Evolutionary conservation across 1,140 invertebrate genomes (phyloP), one percentile per base, ranked within the genome.

Genomic region (Calosoma granatense): DNA sequence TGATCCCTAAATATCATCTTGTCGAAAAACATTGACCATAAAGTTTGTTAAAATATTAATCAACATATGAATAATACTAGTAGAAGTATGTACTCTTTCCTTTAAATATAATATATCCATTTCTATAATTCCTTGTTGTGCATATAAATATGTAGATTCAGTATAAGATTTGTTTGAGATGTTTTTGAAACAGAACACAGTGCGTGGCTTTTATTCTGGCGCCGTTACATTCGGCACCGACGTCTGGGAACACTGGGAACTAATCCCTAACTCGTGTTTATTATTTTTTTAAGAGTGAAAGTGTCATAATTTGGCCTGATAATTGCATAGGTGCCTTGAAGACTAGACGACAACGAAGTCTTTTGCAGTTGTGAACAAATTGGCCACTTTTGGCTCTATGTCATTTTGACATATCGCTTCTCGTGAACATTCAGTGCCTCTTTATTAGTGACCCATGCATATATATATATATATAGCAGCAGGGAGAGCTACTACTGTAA

Each of bases 271-370:
- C 41, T 47, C 17, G 41, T 47, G 41, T 47, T 47, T 47, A 47
- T 47, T 9, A 47, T 6, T 47, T 47, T 47, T 47, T 47, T 47
- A 12, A 17, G 41, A 4, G 9, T 12, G 15, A 47, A 56, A 56
- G 56, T 56, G 56, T 56, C 43, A 56, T 56, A 56, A 56, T 56
- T 56, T 56, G 47, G 22, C 4, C 47, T 51, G 43, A 56, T 56
- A 56, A 56, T 56, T 56, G 56, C 39, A 19, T 56, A 56, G 56
- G 56, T 51, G 56, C 43, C 56, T 21, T 23, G 14, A 14, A 19
- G 56, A 23, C 56, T 56, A 56, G 56, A 56, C 56, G n/a, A 26
- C 20, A 26, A 20, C 17, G 3, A 17, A 47, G 26, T n/a, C n/a
- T n/a, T 30, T 20, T 21, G 19, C 20, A 20, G 6, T 17, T 39